Conservation (phyloP, 1,140 invertebrate genomes). For the Apis florea region DNA sequence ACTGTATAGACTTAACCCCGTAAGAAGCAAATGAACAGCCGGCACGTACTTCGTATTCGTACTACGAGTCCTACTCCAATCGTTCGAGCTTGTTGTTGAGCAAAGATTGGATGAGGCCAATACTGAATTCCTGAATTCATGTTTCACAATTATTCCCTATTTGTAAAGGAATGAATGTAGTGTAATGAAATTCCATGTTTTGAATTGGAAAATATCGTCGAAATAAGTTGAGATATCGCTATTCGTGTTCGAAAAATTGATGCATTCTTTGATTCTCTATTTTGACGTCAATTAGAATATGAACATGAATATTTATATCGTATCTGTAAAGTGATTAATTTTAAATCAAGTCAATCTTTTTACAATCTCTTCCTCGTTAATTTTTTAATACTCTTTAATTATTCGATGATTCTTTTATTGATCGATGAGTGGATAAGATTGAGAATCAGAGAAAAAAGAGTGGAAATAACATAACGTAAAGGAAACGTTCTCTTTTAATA, state of each 20-base stretch:
- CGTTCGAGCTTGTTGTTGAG: neutral
- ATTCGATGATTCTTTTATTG: too few relatives aligned
- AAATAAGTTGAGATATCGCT: neutral
- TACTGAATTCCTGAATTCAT: neutral
- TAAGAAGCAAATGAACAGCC: neutral
- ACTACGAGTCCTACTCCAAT: neutral
- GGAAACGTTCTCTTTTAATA: too few relatives aligned
- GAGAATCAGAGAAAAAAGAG: too few relatives aligned
- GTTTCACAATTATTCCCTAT: neutral
- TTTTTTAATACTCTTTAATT: too few relatives aligned
- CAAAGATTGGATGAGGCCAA: neutral
- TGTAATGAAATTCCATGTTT: conserved; percentile 15
- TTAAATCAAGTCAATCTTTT: too few relatives aligned
- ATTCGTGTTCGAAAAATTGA: neutral
- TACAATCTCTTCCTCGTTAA: too few relatives aligned
- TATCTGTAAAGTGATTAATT: too few relatives aligned
- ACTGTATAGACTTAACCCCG: neutral
- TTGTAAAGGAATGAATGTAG: too few relatives aligned
- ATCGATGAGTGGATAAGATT: too few relatives aligned
- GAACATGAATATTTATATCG: too few relatives aligned
- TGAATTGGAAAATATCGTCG: neutral
- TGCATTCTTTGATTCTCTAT: too few relatives aligned
- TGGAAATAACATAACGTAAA: too few relatives aligned
- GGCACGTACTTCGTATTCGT: neutral
- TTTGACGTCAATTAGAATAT: neutral